Evolutionary conservation across 2,113 vertebrate genomes (phyloP), one percentile per base, ranked within the genome.

Genomic region (Perca fluviatilis): DNA sequence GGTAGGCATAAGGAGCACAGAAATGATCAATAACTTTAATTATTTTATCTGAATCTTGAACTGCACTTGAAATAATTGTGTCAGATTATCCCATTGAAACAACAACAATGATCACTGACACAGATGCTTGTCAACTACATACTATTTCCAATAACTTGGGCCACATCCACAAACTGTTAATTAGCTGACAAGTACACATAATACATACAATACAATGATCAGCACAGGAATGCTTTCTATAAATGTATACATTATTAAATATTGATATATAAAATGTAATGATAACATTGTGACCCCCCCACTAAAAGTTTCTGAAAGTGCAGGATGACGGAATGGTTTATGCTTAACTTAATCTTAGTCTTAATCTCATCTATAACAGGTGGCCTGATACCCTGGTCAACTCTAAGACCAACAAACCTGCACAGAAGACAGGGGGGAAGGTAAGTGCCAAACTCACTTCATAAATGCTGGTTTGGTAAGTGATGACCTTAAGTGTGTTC

Each of bases 371-470:
- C n/a, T 72, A 6, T 23, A 67, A 23, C 86, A 92, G 90, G 82
- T 90, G 86, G 83, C 82, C 63, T 11, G 92, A 92, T 60, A 71
- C 70, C 14, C 57, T 53, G 25, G 58, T 74, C 9, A 86, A 84
- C 79, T 66, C 76, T 8, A 90, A 89, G 65, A 78, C 60, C 30
- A 86, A 66, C 67, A 93, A 87, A 64, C 49, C 76, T 27, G 15
- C 73, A 47, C 89, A 79, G 51, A 92, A 89, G 71, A 86, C 81
- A 33, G 62, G 9, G 16, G 84, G 33, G 50, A 92, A 88, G 83
- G 92, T 91, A 50, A 69, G 87, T 57, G 21, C 7, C 9, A 18
- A 9, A 14, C 4, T 64, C 10, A 25, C 2, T 1, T 51, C 2
- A 60, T 1, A 79, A 62, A 15, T 66, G 58, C 10, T 40, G 5